phyloP scores from a whole-genome alignment of 2,113 vertebrate genomes.

The Heterotilapia buettikoferi region DNA sequence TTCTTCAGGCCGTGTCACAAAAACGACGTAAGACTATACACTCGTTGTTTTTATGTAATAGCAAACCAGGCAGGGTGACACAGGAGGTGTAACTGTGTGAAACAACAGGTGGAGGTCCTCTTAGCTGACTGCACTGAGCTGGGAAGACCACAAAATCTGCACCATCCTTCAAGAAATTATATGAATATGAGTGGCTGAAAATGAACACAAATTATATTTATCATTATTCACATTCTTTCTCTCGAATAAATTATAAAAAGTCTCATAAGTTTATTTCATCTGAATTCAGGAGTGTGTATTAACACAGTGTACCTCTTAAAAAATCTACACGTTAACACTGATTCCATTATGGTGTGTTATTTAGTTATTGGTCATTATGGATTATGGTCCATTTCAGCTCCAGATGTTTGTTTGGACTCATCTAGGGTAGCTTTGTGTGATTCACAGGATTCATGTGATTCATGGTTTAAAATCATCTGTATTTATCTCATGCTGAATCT shows the following conservation, averaged over 20 bases:
- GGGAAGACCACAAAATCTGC: background rate
- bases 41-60: background rate
- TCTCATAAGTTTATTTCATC: background rate
- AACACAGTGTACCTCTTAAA: background rate
- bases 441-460: background rate
- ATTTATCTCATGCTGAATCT: background rate
- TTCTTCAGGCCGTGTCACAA: slow-evolving; percentile 90
- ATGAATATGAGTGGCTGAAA: background rate
- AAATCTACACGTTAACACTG: background rate
- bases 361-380: background rate
- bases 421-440: background rate
- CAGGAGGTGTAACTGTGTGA: background rate
- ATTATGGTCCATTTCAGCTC: background rate
- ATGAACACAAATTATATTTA: background rate
- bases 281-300: background rate
- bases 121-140: background rate
- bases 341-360: background rate
- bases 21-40: slow-evolving; percentile 84
- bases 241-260: background rate
- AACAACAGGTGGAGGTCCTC: background rate
- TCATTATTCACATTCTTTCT: background rate
- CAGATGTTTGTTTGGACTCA: background rate
- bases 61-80: background rate
- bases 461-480: background rate
- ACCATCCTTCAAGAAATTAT: background rate